Evolutionary conservation across 2,113 vertebrate genomes (phyloP).

Genomic region (Desmodus rotundus): DNA sequence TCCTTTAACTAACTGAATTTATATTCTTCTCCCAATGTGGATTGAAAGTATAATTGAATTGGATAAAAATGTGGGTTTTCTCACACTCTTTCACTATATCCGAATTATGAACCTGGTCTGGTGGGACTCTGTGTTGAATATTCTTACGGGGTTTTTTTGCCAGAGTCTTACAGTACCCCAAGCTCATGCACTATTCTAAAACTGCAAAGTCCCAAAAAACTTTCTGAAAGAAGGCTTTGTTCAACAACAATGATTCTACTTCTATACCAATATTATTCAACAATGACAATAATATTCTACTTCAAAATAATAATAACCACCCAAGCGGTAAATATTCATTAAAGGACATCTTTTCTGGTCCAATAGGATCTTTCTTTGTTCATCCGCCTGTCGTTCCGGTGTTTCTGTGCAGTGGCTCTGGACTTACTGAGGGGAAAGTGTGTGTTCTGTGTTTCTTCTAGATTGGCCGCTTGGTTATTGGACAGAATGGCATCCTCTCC

Average conservation of each 20-base stretch:
- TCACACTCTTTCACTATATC: neutral
- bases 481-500: slow-evolving; percentile 97
- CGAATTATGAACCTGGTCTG: neutral
- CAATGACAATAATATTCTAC: neutral
- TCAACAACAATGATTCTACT: neutral
- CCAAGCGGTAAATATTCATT: neutral
- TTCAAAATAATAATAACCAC: neutral
- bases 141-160: neutral
- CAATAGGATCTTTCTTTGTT: neutral
- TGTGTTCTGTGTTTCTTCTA: slow-evolving; percentile 73
- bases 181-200: neutral
- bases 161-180: neutral
- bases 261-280: neutral
- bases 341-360: neutral
- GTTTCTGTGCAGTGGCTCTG: neutral
- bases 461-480: slow-evolving; percentile 95
- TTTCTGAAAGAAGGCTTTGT: neutral
- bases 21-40: neutral
- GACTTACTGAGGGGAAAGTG: neutral
- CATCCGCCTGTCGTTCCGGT: neutral
- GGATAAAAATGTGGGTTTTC: neutral
- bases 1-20: neutral
- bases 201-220: neutral
- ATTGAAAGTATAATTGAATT: neutral
- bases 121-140: neutral